Evolutionary conservation across 2,888 invertebrate species (phyloP), one percentile per base, ranked within the genome.

Genomic region (Sphaerophoria rueppellii): DNA sequence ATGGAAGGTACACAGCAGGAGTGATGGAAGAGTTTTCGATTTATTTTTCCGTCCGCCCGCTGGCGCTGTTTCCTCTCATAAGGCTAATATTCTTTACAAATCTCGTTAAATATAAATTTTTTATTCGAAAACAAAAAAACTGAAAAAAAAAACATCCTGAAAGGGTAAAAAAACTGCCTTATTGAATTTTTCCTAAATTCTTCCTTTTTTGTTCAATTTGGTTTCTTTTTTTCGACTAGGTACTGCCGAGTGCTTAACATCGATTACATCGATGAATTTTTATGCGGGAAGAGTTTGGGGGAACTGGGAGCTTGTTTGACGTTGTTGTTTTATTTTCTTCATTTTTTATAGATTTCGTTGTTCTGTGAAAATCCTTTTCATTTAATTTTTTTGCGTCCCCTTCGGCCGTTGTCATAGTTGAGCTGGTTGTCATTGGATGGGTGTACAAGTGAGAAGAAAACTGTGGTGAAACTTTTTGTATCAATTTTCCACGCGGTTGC

Each of bases 21-120:
- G n/a, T 57, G 40, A 46, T 71, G 75, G 55, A 72, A 67, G 52
- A 55, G 52, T 74, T 71, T 79, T 61, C 60, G 40, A 24, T 58
- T 65, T 43, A 58, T 73, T 46, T 50, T 52, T 35, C 43, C 46
- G 32, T 32, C 55, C 40, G 14, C 35, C 34, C 46, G 32, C 58
- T 69, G 37, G 16, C 46, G 32, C 58, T 69, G 37, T 43, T 58
- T 61, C 52, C 37, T 48, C 35, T 73, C 58, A 76, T 81, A 73
- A 35, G 76, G 85, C 77, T 85, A 81, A 85, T 85, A 77, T 81
- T 70, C 60, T 43, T 55, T 55, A 58, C 69, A 74, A 85, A 85
- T 85, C 85, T 81, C 76, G 85, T 85, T 81, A 85, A 81, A 85
- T 72, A 85, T 77, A 81, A 81, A 85, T 85, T 73, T 24, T 24